Base-by-base conservation (phyloP, 2,888 invertebrate species). In the Peribatodes rhomboidaria region DNA sequence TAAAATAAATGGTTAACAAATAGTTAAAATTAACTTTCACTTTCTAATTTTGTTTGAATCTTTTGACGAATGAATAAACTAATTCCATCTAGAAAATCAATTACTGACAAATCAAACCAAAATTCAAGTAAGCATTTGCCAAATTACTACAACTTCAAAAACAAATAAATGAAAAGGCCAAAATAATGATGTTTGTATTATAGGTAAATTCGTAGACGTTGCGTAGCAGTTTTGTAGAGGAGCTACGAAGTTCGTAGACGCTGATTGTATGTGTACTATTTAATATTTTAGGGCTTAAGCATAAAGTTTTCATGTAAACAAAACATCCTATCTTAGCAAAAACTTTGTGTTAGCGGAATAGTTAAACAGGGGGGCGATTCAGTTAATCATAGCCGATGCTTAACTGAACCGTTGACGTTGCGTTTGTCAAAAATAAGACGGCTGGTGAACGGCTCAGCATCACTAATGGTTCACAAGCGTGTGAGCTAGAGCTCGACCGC, bases 241-340 rank as follows among this genome's bases (percentile, higher is more conserved):
- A 37, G 35, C 53, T 53, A 53, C 53, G 39, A 53, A 53, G 39
- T 53, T 53, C 27, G 39, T 53, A 53, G 39, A 53, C 39, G 42
- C 42, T 20, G 18, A 13, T 2, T 18, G 11, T 8, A 13, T 2
- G 37, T n/a, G n/a, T n/a, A n/a, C n/a, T n/a, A n/a, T n/a, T n/a
- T n/a, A n/a, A n/a, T n/a, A n/a, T n/a, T n/a, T n/a, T n/a, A n/a
- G n/a, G n/a, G n/a, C n/a, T n/a, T n/a, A n/a, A n/a, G n/a, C n/a
- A n/a, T n/a, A n/a, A n/a, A n/a, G n/a, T n/a, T n/a, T n/a, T n/a
- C n/a, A n/a, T n/a, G n/a, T n/a, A n/a, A n/a, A n/a, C n/a, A n/a
- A n/a, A n/a, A n/a, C n/a, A n/a, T n/a, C n/a, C n/a, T n/a, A n/a
- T n/a, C n/a, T n/a, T n/a, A n/a, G n/a, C n/a, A n/a, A n/a, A n/a